Conservation (phyloP, 2,888 invertebrate genomes). For the Oscheius myriophilus region DNA sequence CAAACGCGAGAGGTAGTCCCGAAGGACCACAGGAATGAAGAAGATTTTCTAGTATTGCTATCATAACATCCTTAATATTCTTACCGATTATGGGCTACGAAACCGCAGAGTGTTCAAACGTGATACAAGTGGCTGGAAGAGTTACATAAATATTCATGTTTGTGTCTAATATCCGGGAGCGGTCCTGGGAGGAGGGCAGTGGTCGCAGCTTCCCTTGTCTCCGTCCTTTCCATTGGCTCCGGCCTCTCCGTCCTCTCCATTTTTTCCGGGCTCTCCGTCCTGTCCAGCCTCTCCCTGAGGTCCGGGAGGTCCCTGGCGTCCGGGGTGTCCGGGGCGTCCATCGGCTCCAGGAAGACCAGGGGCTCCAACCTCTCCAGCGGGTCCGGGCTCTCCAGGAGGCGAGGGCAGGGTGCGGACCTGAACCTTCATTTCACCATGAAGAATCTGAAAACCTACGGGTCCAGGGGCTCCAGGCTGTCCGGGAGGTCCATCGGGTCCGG, state of each 20-base stretch:
- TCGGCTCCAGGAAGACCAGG: constrained; percentile 52
- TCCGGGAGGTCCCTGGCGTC: constrained; percentile 47
- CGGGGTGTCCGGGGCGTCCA: constrained; percentile 52
- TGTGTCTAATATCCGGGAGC: constrained; percentile 64
- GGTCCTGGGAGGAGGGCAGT: constrained; percentile 68
- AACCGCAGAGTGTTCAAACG: no score
- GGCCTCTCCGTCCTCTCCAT: constrained; percentile 44
- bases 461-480: constrained; percentile 19
- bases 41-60: no score
- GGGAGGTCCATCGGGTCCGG: constrained; percentile 42
- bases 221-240: constrained; percentile 48
- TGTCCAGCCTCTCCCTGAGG: constrained; percentile 44
- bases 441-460: neutral
- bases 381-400: constrained; percentile 42
- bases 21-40: no score
- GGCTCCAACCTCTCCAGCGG: constrained; percentile 50
- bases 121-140: no score
- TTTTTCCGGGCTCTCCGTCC: constrained; percentile 52
- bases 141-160: no score
- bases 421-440: constrained; percentile 39
- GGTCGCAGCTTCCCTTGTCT: constrained; percentile 63
- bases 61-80: no score
- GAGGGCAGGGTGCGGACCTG: constrained; percentile 26
- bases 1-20: no score
- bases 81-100: no score